Percentiles rank a stretch among this genome's conserved stretches.
Evolutionary conservation across 1,140 invertebrate genomes (phyloP).

Genomic region (Trissolcus basalis): DNA sequence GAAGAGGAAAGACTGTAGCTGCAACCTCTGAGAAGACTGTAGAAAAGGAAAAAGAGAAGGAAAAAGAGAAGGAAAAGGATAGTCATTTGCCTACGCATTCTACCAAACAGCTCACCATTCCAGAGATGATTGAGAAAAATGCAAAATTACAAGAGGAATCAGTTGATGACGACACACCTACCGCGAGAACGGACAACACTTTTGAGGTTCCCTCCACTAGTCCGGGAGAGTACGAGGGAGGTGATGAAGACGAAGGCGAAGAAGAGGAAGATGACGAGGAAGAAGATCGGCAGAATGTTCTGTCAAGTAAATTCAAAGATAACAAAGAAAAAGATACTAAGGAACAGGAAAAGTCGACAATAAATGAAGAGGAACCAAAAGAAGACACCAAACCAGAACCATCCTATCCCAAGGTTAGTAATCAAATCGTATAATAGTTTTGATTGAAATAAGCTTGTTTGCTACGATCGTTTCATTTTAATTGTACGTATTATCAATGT

Average conservation of each 20-base stretch:
- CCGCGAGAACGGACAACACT: slow-evolving; percentile 50
- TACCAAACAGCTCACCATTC: slow-evolving; percentile 61
- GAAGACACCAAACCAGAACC: background rate
- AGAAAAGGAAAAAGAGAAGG: slow-evolving; percentile 38
- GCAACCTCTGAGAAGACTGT: slow-evolving; percentile 62
- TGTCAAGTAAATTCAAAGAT: slow-evolving; percentile 20
- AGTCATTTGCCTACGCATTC: too few relatives aligned
- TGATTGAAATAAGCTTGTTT: too few relatives aligned
- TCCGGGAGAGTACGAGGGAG: slow-evolving; percentile 78
- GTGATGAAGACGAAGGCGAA: slow-evolving; percentile 71
- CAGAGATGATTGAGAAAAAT: slow-evolving; percentile 61
- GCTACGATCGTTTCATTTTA: too few relatives aligned
- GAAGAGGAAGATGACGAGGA: slow-evolving; percentile 64
- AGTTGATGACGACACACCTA: slow-evolving; percentile 36
- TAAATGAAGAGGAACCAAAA: slow-evolving; percentile 9
- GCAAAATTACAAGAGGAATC: slow-evolving; percentile 23
- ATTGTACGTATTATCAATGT: too few relatives aligned
- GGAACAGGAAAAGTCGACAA: background rate
- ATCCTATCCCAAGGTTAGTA: background rate
- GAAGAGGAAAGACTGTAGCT: slow-evolving; percentile 61
- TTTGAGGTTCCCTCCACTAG: slow-evolving; percentile 67
- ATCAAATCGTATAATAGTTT: background rate
- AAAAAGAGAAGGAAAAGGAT: slow-evolving; percentile 1
- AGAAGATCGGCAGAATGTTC: background rate
- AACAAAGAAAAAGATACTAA: slow-evolving; percentile 8